Evolutionary conservation across 2,797 vertebrate species (phyloP), one percentile per base, ranked within the genome.

Genomic region (Xiphophorus birchmanni): DNA sequence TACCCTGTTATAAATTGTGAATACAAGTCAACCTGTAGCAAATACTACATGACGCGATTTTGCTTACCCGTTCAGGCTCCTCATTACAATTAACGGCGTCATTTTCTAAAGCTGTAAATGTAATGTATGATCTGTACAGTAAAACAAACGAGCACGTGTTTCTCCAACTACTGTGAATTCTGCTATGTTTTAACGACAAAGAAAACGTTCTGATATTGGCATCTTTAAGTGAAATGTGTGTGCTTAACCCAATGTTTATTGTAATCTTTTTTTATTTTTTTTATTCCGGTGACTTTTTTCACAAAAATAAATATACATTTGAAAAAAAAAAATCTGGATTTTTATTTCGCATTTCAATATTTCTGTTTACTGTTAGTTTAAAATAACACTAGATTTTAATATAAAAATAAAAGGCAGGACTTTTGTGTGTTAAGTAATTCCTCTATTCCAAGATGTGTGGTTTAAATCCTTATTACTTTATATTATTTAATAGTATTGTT

Each of bases 221-320:
- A n/a, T 44, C 56, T 69, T 52, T 65, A 75, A 6, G 32, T 75
- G 13, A n/a, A 15, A 18, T 42, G 21, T 76, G 35, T 52, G 37
- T 81, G 44, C 74, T 80, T 32, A 71, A 54, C 82, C 76, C 37
- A 73, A n/a, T 23, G 73, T 45, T 71, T 50, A 56, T 63, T 60
- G 18, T 23, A 60, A 29, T 5, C 58, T 37, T 21, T 37, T 21
- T 42, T 5, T 23, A 15, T 37, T 35, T 65, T 21, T 26, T 42
- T 65, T 69, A 26, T 42, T 69, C 23, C 26, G 32, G 32, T 67
- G 35, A 10, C 63, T 40, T 40, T 12, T 63, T 67, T 40, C 7
- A 67, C 63, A 67, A 67, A 69, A 69, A 42, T 69, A 69, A 69
- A 69, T 42, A 42, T 67, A 40, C 63, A 1, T 69, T 42, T 69